Base-by-base conservation (phyloP, 2,888 invertebrate species). In the Papilio protenor region DNA sequence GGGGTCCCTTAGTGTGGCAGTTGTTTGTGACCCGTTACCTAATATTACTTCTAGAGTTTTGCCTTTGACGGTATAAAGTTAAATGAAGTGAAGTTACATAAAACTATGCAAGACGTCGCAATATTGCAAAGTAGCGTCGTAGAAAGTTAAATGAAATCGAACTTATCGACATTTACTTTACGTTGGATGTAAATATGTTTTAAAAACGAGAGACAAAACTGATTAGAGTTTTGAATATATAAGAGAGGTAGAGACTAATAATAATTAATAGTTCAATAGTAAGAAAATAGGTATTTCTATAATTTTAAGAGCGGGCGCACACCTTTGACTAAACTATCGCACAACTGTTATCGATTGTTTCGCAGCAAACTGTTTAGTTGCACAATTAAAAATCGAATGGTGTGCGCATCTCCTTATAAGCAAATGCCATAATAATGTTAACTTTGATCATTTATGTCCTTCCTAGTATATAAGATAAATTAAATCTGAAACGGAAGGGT, bases 401-500 rank as follows among this genome's bases (percentile, higher is more conserved):
- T 33, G 5, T 33, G 33, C 33, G 5, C 33, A 4, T 3, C 27
- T 33, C 33, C 33, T 2, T 33, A 33, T 33, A 33, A 5, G 33
- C 33, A 1, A 8, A 40, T 8, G 49, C 4, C 14, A 16, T 49
- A 14, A 49, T 49, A 49, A 14, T 4, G 52, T 18, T 55, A n/a
- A 8, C 6, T 33, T 64, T 8, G 8, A 1, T 18, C 16, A 3
- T 27, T 16, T 64, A 16, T 14, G 40, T 33, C 40, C 3, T 23
- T 11, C 18, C n/a, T 27, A 23, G 23, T 59, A 14, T 64, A 64
- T 16, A 10, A 27, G 64, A 45, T 59, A n/a, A 69, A 59, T 40
- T 59, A 79, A 73, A 57, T 55, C 45, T 18, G 21, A 33, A 64
- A 21, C 33, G 64, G 11, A 64, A 64, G 64, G 40, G 66, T 66